Base-by-base conservation (phyloP, 1,140 invertebrate genomes). In the Drosophila arizonae region DNA sequence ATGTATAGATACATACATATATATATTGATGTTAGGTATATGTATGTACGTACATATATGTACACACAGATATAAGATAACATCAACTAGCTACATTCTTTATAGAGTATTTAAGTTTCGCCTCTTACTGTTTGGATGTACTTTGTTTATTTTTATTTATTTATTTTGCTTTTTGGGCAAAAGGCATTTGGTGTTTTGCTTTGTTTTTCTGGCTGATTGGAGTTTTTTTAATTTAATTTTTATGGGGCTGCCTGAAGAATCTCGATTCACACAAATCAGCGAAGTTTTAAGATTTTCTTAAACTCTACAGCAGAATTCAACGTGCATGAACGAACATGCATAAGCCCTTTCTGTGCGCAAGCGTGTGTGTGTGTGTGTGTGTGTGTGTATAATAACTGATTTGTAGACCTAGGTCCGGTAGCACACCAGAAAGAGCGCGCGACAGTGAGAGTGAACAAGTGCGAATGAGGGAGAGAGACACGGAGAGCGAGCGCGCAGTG, bases 321-420 rank as follows among this genome's bases (percentile, higher is more conserved):
- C n/a, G 28, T n/a, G 48, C 5, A 30, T 13, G 33, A 10, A 52
- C 33, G 33, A 10, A 52, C 33, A 52, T 5, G 26, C 39, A 55
- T 26, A 63, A 26, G 24, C 24, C 57, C 54, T 6, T 24, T 33
- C 6, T 26, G 50, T 3, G 36, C 11, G 10, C 2, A 3, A 9
- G 15, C 45, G 15, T 52, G 17, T 17, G 17, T 17, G 9, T 30
- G 11, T 15, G 33, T 21, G 58, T 50, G 15, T 3, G 11, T 46
- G 21, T 41, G 15, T 13, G 41, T 15, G n/a, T 11, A 72, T 68
- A 69, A 36, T 48, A 69, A 55, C 21, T 8, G 17, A 60, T 69
- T 87, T 86, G 65, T 87, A 87, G 82, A 88, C 84, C 84, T 87
- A 88, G 82, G 82, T 87, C 79, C 84, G 72, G 81, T 67, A 77